Evolutionary conservation across 1,140 invertebrate species (phyloP).

Genomic region (Eriocheir sinensis): DNA sequence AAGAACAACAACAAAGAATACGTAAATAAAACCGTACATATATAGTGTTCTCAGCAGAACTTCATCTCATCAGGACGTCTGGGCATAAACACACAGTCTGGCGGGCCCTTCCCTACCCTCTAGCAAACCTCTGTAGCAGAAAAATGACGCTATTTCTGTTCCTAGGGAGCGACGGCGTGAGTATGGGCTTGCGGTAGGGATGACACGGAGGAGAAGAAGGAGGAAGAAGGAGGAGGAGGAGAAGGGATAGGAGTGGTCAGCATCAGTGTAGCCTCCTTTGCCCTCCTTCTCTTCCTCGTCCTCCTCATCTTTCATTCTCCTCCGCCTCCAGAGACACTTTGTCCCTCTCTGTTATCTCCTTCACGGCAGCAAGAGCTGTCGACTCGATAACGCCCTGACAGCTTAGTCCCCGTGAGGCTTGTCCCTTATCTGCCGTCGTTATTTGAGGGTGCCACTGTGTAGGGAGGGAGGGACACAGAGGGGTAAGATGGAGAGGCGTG

Average conservation of each 20-base stretch:
- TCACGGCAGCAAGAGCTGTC: slow-evolving; percentile 19
- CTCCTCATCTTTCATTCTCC: not conserved
- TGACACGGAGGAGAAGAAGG: too few relatives aligned
- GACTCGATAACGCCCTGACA: not conserved
- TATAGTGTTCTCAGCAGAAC: not conserved
- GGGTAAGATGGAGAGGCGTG: not conserved
- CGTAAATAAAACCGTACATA: not conserved
- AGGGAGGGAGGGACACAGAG: not conserved
- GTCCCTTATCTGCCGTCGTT: not conserved
- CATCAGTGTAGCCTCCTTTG: not conserved
- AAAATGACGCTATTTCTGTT: slow-evolving; percentile 15
- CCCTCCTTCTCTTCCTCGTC: not conserved
- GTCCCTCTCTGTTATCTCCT: not conserved
- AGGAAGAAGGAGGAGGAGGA: slow-evolving; percentile 1
- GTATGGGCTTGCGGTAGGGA: not conserved
- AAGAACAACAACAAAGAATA: not conserved
- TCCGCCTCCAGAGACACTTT: not conserved
- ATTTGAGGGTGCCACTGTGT: slow-evolving; percentile 13
- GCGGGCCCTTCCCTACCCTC: not conserved
- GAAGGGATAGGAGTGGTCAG: slow-evolving; percentile 20
- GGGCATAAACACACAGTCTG: not conserved
- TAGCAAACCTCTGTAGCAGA: not conserved
- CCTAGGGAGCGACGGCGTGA: not conserved
- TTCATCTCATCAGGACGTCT: not conserved
- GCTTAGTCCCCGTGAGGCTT: not conserved